Base-by-base conservation (phyloP, 2,797 vertebrate species). In the Pipistrellus kuhlii region DNA sequence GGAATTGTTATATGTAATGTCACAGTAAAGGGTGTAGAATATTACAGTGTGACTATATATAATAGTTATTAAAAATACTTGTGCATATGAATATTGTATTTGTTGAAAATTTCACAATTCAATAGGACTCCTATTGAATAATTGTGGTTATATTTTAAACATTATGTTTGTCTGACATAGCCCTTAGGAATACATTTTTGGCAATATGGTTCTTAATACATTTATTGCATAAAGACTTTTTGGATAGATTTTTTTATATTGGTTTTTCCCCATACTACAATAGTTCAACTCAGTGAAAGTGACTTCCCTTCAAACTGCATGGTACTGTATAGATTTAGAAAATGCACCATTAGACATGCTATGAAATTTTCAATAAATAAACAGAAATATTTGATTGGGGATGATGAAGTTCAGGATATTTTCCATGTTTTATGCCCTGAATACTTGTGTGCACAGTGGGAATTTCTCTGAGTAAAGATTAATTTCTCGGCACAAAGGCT, bases 401-500 rank as follows among this genome's bases (percentile, higher is more conserved):
- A 72, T 88, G 69, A 85, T 68, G 30, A 91, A 94, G 46, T 90
- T 85, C 30, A 73, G 23, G 68, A 35, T 94, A 90, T 91, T 95
- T 93, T 38, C 68, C 41, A 85, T 55, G 21, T 85, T 88, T 90
- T 44, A 1, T 81, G 71, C 82, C 88, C 68, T 32, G 23, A 88
- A 15, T 66, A 89, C 72, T 75, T 6, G 2, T 81, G 92, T 82
- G 71, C 86, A 86, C 51, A 93, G n/a, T 85, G 35, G 32, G 92
- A 23, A 85, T 97, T 96, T 85, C 32, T 89, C 38, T 85, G 6
- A 92, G n/a, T 55, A 90, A 38, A 95, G 76, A 96, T 94, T 97
- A 96, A 97, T 96, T 97, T 95, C 11, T 69, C 15, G 95, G 66
- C 38, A 95, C 7, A 64, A 72, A 94, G 41, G 5, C 78, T 97